These are phyloP conservation scores for Rotaria magnacalcarata DNA, from an alignment of 2,888 invertebrate genomes.

Conservation along the genomic window DNA sequence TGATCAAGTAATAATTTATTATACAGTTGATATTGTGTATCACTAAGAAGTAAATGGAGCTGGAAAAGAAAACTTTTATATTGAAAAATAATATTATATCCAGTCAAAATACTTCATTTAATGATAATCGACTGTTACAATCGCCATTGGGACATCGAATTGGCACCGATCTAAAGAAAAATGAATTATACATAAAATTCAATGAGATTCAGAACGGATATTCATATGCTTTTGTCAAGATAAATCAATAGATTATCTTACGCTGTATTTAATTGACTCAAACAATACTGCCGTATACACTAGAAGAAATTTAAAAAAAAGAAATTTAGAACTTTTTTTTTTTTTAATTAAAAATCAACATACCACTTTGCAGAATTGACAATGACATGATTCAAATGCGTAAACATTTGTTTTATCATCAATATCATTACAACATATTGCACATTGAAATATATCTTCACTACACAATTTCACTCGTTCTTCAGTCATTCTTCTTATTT, in stretches of 20 bases:
- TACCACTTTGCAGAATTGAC: slow-evolving; percentile 3
- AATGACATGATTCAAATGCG: background rate
- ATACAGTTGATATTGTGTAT: slow-evolving; percentile 1
- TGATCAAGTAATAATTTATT: slow-evolving; percentile 24
- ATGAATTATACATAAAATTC: background rate
- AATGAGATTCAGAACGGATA: background rate
- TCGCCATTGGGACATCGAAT: background rate
- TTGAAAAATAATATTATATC: background rate
- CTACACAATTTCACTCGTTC: slow-evolving; percentile 9
- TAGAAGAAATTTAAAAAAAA: background rate
- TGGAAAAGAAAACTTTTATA: background rate
- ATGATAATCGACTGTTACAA: background rate
- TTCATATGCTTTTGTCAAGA: background rate
- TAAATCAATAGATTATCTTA: background rate
- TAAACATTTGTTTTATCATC: background rate
- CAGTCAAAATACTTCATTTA: background rate
- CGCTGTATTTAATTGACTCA: slow-evolving; percentile 1
- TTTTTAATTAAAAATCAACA: background rate
- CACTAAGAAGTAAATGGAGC: background rate
- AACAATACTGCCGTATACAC: background rate
- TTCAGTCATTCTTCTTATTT: slow-evolving; percentile 14
- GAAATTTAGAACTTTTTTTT: background rate
- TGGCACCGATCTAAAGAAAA: background rate
- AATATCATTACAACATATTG: slow-evolving; percentile 25
- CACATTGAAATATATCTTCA: background rate